Conservation (phyloP, 2,888 invertebrate genomes). For the Oscheius myriophilus region DNA sequence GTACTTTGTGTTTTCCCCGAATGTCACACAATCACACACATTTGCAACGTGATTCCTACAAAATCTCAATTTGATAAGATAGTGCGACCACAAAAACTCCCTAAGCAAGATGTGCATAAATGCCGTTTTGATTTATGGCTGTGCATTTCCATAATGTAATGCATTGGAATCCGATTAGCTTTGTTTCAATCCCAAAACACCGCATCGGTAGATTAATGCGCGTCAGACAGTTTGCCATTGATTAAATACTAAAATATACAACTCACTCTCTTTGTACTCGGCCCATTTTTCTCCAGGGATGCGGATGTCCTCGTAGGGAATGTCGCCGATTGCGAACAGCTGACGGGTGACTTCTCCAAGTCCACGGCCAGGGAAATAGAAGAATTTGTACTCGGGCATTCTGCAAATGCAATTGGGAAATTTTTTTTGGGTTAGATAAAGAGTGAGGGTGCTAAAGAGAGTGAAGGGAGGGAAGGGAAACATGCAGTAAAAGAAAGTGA, state of each 20-base stretch:
- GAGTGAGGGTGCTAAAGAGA: too few species aligned
- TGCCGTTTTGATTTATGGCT: too few species aligned
- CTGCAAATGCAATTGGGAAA: too few species aligned
- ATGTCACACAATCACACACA: neutral
- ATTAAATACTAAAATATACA: neutral
- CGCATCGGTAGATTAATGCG: too few species aligned
- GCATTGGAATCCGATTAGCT: too few species aligned
- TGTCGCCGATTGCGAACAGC: conserved; percentile 20
- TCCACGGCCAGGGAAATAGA: conserved; percentile 44
- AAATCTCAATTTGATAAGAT: neutral
- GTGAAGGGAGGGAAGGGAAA: too few species aligned
- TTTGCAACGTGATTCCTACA: neutral
- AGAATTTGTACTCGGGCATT: conserved; percentile 48
- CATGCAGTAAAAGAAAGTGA: too few species aligned
- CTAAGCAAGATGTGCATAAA: too few species aligned
- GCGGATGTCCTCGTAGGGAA: conserved; percentile 16
- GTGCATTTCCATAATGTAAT: too few species aligned
- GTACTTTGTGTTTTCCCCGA: neutral
- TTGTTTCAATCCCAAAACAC: too few species aligned
- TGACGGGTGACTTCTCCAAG: conserved; percentile 45
- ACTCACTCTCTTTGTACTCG: conserved; percentile 17
- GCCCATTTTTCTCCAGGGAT: conserved; percentile 13
- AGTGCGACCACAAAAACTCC: neutral
- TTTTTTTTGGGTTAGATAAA: too few species aligned
- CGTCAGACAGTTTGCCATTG: too few species aligned